These are phyloP conservation scores for Scaptodrosophila latifasciaeformis DNA, from an alignment of 2,888 invertebrate genomes.

Conservation along the genomic window DNA sequence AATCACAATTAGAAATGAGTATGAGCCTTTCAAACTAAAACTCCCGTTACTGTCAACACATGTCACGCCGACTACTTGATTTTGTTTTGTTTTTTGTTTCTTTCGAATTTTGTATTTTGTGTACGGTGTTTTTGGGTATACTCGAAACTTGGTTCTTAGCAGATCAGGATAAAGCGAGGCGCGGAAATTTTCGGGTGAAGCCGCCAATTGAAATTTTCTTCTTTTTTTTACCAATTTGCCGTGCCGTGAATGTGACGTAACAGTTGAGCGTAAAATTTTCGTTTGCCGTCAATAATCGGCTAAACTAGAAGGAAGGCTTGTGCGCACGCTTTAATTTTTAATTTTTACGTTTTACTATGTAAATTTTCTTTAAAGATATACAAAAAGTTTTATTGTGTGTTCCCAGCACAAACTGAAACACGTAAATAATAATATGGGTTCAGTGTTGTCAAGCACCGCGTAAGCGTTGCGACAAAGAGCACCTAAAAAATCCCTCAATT, in stretches of 20 bases:
- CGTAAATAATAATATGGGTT: conserved; percentile 40
- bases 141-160: too few relatives aligned
- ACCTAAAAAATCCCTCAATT: too few relatives aligned
- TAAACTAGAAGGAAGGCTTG: conserved; percentile 7
- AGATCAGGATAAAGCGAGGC: too few relatives aligned
- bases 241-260: conserved; percentile 43
- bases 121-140: too few relatives aligned
- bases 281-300: background rate
- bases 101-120: too few relatives aligned
- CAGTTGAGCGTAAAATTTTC: conserved; percentile 28
- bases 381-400: background rate
- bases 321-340: conserved; percentile 8
- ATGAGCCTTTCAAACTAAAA: conserved; percentile 23
- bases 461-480: background rate
- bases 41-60: conserved; percentile 17
- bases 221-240: conserved; percentile 21
- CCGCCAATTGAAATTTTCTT: too few relatives aligned
- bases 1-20: conserved; percentile 62
- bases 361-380: conserved; percentile 26
- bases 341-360: conserved; percentile 19
- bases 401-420: conserved; percentile 34
- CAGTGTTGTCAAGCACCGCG: conserved; percentile 26
- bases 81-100: conserved; percentile 10
- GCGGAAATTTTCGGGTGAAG: too few relatives aligned
- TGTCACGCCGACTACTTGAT: conserved; percentile 24